phyloP scores from a whole-genome alignment of 2,888 invertebrate species.

The Andrena trimmerana region DNA sequence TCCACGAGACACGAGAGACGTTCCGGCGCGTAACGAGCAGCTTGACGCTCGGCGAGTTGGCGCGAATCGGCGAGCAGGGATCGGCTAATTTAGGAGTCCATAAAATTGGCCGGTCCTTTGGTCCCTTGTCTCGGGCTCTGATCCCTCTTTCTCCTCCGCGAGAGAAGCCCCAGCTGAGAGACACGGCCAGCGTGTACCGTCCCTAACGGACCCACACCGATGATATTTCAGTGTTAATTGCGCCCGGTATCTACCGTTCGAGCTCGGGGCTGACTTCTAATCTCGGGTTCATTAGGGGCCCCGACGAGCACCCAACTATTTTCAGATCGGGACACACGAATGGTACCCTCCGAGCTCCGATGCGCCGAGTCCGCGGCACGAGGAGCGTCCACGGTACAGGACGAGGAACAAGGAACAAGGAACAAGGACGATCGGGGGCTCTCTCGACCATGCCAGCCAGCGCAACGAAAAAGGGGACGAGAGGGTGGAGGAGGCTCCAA shows the following conservation, averaged over 20 bases:
- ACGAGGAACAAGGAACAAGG: constrained; percentile 30
- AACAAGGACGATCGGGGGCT: constrained; percentile 24
- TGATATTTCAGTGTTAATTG: constrained; percentile 84
- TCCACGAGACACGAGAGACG: not conserved
- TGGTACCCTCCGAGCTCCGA: constrained; percentile 25
- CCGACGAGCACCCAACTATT: constrained; percentile 75
- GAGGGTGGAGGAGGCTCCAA: constrained; percentile 15
- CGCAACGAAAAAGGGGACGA: constrained; percentile 21
- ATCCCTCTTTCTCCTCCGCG: constrained; percentile 61
- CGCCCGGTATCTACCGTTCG: constrained; percentile 80
- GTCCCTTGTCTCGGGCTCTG: constrained; percentile 71
- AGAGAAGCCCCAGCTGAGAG: constrained; percentile 65
- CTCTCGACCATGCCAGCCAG: constrained; percentile 14
- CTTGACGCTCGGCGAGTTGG: constrained; percentile 42
- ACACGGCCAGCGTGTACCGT: constrained; percentile 59
- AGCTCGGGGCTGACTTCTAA: constrained; percentile 78
- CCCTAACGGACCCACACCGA: constrained; percentile 77
- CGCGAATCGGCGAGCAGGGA: constrained; percentile 60
- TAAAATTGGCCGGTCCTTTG: constrained; percentile 74
- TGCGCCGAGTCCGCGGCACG: constrained; percentile 29
- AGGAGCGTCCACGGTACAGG: constrained; percentile 36
- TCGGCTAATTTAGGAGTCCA: constrained; percentile 76
- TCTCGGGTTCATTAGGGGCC: constrained; percentile 82
- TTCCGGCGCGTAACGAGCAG: constrained; percentile 48
- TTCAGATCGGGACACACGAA: constrained; percentile 72